Evolutionary conservation across 2,888 invertebrate genomes (phyloP), one percentile per base, ranked within the genome.

Genomic region (Matsumyia berberina): DNA sequence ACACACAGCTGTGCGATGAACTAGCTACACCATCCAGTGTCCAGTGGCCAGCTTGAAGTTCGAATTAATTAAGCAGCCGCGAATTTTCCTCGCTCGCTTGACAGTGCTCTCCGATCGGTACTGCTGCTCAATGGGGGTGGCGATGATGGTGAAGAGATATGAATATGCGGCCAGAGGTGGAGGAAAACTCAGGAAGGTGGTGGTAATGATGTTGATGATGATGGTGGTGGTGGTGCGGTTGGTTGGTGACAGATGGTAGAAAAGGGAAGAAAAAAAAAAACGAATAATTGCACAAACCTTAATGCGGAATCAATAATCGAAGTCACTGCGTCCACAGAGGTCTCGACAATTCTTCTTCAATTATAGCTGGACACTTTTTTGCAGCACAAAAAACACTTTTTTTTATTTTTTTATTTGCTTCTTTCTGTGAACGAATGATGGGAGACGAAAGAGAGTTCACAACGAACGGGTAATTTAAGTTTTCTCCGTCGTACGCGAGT

Each of bases 11-110:
- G 24, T 37, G 51, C 15, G 33, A 37, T 15, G 17, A 33, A 15
- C 69, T 31, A 42, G 15, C 60, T 53, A 55, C 29, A 58, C 62
- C 8, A 37, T 12, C 60, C 58, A 39, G 11, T 67, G 67, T 69
- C 73, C 69, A 76, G 72, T 55, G 76, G 87, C 87, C 79, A 88
- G 87, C 88, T 88, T 89, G 89, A 90, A 89, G 90, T 89, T 90
- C 90, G 89, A 89, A 90, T 90, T 88, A 90, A 90, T 90, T 90
- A 89, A 87, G 88, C 77, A 58, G 67, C 57, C 69, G 69, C 58
- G 79, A 79, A 73, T 79, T 79, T 79, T 74, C 62, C 58, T 69
- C 44, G 57, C 62, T 70, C 74, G 72, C 70, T 80, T 58, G 76
- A 64, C 19, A 69, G 17, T 58, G 42, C 55, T 66, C 49, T 35